phyloP scores from a whole-genome alignment of 2,888 invertebrate species.

The Tetanocera ferruginea region DNA sequence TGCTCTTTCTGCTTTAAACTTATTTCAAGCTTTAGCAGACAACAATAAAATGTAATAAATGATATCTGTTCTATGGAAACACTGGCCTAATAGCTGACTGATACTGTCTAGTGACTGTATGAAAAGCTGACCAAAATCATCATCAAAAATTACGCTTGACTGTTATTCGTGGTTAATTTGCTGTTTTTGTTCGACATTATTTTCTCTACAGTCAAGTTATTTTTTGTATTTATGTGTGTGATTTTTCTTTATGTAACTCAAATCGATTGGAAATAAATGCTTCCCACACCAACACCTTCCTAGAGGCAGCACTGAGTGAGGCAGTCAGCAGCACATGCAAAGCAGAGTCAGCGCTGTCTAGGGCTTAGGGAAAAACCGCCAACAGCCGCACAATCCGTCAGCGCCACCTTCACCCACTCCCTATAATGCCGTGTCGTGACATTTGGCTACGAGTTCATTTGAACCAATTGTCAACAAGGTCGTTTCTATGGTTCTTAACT shows the following conservation, averaged over 20 bases:
- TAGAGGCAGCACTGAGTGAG: no score
- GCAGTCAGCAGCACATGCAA: neutral
- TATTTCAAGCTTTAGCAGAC: no score
- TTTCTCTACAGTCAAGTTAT: neutral
- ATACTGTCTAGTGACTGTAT: no score
- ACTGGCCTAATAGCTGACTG: no score
- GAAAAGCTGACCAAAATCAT: neutral
- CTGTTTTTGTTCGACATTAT: neutral
- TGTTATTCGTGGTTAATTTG: neutral
- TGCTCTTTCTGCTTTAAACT: neutral
- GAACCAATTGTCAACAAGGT: constrained; percentile 28
- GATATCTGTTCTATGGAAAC: no score
- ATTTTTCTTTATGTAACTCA: constrained; percentile 31
- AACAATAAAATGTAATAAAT: no score
- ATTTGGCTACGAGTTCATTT: constrained; percentile 25
- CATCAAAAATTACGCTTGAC: neutral
- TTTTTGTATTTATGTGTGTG: neutral
- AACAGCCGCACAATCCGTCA: neutral
- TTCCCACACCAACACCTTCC: neutral
- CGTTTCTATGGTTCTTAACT: neutral
- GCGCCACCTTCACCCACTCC: neutral
- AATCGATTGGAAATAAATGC: constrained; percentile 25
- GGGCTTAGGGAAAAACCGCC: neutral
- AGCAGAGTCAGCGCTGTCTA: neutral
- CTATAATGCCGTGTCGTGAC: constrained; percentile 16